Conservation (phyloP, 2,113 vertebrate genomes). For the mouse (Mus musculus) region DNA sequence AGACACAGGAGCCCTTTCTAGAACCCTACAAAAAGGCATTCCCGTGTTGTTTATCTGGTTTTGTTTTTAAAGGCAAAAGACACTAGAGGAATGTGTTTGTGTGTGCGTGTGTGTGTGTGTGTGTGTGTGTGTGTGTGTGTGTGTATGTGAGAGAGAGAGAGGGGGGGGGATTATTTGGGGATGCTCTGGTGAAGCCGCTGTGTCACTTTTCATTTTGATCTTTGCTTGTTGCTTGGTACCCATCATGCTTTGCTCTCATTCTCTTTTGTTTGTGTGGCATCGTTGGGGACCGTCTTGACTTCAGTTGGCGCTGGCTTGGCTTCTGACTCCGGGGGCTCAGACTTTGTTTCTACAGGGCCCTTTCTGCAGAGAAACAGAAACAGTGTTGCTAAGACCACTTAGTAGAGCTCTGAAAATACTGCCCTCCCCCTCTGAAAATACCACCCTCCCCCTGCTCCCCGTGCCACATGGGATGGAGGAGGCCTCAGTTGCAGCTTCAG, state of each 20-base stretch:
- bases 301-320: conserved; percentile 91
- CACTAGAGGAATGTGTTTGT: conserved; percentile 93
- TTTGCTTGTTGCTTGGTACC: conserved; percentile 74
- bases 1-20: conserved; percentile 89
- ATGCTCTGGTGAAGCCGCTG: conserved; percentile 88
- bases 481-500: background rate
- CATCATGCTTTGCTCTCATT: conserved; percentile 96
- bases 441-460: background rate
- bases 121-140: background rate
- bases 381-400: conserved; percentile 56
- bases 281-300: conserved; percentile 93
- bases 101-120: conserved; percentile 64
- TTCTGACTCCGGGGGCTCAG: conserved; percentile 89
- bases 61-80: conserved; percentile 92
- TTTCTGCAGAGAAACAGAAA: conserved; percentile 89
- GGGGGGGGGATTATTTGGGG: conserved; percentile 66
- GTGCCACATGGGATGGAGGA: background rate
- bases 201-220: conserved; percentile 82
- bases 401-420: accelerated
- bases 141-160: background rate
- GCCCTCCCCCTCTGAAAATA: background rate
- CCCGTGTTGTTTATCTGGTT: conserved; percentile 84
- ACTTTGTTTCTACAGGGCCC: conserved; percentile 90
- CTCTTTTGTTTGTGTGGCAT: conserved; percentile 93
- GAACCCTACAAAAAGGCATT: conserved; percentile 85